A percentile compares a stretch with the other conserved stretches of the same genome.
Evolutionary conservation across 2,888 invertebrate genomes (phyloP).

Genomic region (Apamea epomidion): DNA sequence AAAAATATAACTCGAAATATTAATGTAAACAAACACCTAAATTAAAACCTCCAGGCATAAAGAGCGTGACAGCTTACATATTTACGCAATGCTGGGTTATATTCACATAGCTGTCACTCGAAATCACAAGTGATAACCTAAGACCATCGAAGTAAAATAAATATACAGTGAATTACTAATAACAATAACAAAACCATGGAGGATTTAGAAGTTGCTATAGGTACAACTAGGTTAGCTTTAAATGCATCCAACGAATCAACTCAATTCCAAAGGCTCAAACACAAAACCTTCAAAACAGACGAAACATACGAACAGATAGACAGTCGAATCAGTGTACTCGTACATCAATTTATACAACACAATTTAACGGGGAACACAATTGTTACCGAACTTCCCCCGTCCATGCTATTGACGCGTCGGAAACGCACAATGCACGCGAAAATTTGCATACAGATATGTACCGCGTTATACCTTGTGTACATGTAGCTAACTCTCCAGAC

Average conservation of each 20-base stretch:
- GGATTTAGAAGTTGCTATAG: background rate
- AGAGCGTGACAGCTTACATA: no score
- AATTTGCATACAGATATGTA: conserved; percentile 84
- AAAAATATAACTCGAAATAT: no score
- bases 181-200: background rate
- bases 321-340: conserved; percentile 56
- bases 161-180: no score
- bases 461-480: conserved; percentile 51
- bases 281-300: conserved; percentile 59
- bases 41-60: background rate
- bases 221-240: background rate
- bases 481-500: conserved; percentile 40
- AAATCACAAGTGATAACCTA: no score
- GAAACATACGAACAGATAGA: conserved; percentile 32
- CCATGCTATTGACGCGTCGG: conserved; percentile 71
- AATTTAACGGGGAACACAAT: conserved; percentile 80
- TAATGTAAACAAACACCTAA: background rate
- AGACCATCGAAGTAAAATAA: no score
- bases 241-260: background rate
- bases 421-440: conserved; percentile 78
- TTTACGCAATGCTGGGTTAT: no score
- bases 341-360: conserved; percentile 70
- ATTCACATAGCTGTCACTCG: no score
- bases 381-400: conserved; percentile 73
- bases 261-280: background rate